Evolutionary conservation across 2,888 invertebrate genomes (phyloP), one percentile per base, ranked within the genome.

Genomic region (Prenolepis imparis): DNA sequence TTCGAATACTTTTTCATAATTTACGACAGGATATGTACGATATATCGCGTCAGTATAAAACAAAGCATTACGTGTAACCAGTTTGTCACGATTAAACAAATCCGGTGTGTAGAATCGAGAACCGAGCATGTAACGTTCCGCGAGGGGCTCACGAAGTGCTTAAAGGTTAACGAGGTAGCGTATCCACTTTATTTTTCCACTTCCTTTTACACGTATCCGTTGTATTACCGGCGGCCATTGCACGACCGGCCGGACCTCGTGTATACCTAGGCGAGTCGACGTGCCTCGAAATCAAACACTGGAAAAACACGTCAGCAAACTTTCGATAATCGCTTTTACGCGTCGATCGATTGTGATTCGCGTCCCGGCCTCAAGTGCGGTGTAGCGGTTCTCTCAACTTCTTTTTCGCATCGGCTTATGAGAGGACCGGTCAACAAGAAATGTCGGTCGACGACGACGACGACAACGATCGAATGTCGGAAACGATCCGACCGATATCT

Each of bases 291-390:
- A 80, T 80, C 78, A 80, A 72, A 80, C 72, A 80, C 78, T 80
- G 72, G 78, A 80, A 80, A 80, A 80, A 72, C 82, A 78, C 75
- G 80, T 83, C 80, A 80, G 82, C 81, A 59, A 83, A 80, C 66
- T 83, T 83, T 83, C 82, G 80, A 68, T 83, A 83, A 83, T 83
- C 82, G 82, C 80, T 68, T 83, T 83, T 78, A 64, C 81, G 80
- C 80, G 67, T 67, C 68, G 59, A 68, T 44, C 57, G 44, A 78
- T 66, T 61, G 82, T 83, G 67, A 83, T 48, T 80, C 80, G 55
- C 57, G 78, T 67, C 64, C 44, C 28, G 12, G 24, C 0, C 0
- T 36, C 5, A 36, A 59, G 32, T 52, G 18, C 18, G 39, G n/a
- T 18, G n/a, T 18, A 36, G 2, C 9, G 70, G 32, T 24, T 41